Conservation (phyloP, 1,140 invertebrate genomes). For the Pachyrhynchus sulphureomaculatus region DNA sequence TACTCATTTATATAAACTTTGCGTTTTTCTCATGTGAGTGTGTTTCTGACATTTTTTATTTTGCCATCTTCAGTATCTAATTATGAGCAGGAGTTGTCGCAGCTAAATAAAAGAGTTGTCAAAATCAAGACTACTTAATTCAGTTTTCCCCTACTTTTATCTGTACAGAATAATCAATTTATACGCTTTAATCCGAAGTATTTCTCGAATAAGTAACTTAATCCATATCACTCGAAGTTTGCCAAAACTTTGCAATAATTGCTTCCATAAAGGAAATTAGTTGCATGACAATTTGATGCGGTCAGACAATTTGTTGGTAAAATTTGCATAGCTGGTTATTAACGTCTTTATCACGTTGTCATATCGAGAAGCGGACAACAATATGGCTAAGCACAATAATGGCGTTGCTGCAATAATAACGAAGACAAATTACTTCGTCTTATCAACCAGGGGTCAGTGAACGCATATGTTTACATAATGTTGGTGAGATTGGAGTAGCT, state of each 20-base stretch:
- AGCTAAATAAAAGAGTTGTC: too few species aligned
- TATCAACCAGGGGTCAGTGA: background rate
- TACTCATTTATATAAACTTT: too few species aligned
- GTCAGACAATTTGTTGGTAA: constrained; percentile 1
- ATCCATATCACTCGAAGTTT: background rate
- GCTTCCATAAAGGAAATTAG: background rate
- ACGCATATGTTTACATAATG: too few species aligned
- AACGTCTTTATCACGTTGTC: constrained; percentile 5
- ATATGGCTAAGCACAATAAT: background rate
- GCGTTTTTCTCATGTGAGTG: too few species aligned
- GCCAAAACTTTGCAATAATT: background rate
- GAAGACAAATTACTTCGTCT: background rate
- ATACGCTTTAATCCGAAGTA: background rate
- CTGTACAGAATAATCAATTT: too few species aligned
- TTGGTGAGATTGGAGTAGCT: too few species aligned
- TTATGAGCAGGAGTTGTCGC: too few species aligned
- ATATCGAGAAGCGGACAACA: constrained; percentile 1
- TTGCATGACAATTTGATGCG: constrained; percentile 4
- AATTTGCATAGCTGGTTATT: constrained; percentile 4
- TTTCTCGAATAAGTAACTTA: background rate
- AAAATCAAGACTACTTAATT: too few species aligned
- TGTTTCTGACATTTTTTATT: too few species aligned
- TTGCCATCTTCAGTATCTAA: too few species aligned
- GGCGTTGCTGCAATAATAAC: background rate
- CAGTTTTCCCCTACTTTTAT: too few species aligned